Conservation (phyloP, 2,113 vertebrate genomes). For the Perca flavescens region DNA sequence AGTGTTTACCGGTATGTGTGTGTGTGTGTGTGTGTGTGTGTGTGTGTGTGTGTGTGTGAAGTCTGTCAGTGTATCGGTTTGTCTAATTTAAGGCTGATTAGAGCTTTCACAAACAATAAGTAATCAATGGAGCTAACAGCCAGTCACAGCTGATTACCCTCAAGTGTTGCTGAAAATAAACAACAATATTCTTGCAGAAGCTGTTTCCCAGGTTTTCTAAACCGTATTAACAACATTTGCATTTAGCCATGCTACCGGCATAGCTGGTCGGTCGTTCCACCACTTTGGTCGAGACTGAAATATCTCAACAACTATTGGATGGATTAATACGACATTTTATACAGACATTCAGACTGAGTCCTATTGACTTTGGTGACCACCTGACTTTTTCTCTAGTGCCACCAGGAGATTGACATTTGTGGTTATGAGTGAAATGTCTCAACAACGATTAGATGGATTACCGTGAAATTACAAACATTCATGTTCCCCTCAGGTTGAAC, state of each 20-base stretch:
- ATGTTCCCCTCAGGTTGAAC: not conserved
- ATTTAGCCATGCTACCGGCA: not conserved
- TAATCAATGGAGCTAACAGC: conserved; percentile 19
- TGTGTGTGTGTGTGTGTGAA: not conserved
- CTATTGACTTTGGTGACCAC: not conserved
- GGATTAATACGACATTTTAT: not conserved
- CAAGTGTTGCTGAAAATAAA: conserved; percentile 16
- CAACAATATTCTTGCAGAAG: not conserved
- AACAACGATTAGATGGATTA: too few relatives aligned
- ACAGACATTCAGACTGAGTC: not conserved
- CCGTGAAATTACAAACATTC: not conserved
- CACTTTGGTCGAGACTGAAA: not conserved
- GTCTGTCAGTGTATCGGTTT: conserved; percentile 9
- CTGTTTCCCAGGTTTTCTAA: not conserved
- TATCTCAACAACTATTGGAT: not conserved
- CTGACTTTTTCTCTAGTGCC: not conserved
- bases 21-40: not conserved
- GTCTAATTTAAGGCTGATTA: conserved; percentile 11
- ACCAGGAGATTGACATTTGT: not conserved
- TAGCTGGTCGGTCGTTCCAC: not conserved
- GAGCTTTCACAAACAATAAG: conserved; percentile 29
- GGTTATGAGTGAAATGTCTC: too few relatives aligned
- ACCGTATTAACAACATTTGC: not conserved
- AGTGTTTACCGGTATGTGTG: conserved; percentile 41
- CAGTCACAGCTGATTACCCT: conserved; percentile 8